Evolutionary conservation across 2,113 vertebrate species (phyloP), one percentile per base, ranked within the genome.

Genomic region (Rhabdomys dilectus): DNA sequence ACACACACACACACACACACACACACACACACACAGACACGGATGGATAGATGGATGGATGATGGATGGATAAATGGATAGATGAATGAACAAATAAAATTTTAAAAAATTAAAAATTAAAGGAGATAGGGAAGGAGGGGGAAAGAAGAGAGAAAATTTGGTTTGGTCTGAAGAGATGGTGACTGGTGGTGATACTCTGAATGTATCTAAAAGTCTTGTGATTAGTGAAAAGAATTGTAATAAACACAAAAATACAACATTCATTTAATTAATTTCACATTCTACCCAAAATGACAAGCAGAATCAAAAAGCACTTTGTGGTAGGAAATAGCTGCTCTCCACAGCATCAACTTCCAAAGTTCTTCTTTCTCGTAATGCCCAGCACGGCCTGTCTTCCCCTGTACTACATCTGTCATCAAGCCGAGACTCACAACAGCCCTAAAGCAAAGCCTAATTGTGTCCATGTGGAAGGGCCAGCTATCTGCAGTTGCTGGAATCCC

Each of bases 381-480:
- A 62, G 51, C 60, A 3, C 4, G 7, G 78, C 36, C 91, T 48
- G 17, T 56, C 39, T 64, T 39, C 36, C 31, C 6, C 45, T 84
- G 73, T 2, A 24, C 0, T 17, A 2, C n/a, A 68, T 95, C 91
- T 42, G 22, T 92, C 90, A 72, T 7, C 66, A 78, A 86, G 60
- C 19, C 76, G 48, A 11, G 7, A 34, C 36, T 86, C 75, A 12
- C 1, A 19, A 72, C 3, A 68, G 72, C n/a, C 51, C 80, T 13
- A 53, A 77, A 78, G 95, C 16, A 96, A 84, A 97, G 94, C 34
- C 72, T 56, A 91, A 42, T 66, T 95, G 26, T 92, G 86, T 93
- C 56, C 58, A 7, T 62, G 87, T 75, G 66, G 88, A 87, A 77
- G 64, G 72, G 34, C 19, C 73, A 19, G 15, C 12, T 29, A 81